Evolutionary conservation across 2,113 vertebrate species (phyloP), one percentile per base, ranked within the genome.

Genomic region (Takifugu flavidus): DNA sequence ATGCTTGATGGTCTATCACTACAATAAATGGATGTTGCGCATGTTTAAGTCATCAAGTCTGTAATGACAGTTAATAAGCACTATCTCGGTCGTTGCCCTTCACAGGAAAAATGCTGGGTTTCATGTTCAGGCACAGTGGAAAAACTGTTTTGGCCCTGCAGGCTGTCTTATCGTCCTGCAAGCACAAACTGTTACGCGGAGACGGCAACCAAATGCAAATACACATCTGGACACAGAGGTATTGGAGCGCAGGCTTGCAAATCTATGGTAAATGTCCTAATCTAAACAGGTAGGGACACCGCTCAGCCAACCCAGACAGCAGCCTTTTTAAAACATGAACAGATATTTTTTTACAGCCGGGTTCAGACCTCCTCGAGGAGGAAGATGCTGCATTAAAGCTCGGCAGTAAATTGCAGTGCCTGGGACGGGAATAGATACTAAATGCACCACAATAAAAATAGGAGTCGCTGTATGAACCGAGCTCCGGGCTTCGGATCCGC

Each of bases 391-490:
- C 20, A 54, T 72, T 68, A 79, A 76, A 82, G 63, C 39, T 25
- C 15, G 3, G 62, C 56, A 78, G 71, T 79, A 79, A 78, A 76
- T 61, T 55, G 65, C 63, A 15, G 70, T 57, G 54, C 29, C 44
- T 2, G 28, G 52, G 74, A 75, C 70, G 59, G 59, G 62, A 86
- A 82, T 74, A 82, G 75, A 73, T 49, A 65, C 75, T 58, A 69
- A 69, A 72, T n/a, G 25, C 67, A 79, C 70, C 64, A 67, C 47
- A 70, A 67, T n/a, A 44, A 47, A 51, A 42, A 34, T 42, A 56
- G 46, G 27, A 13, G 28, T 15, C 28, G 51, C 61, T 55, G 65
- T 66, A 82, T 78, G 80, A 69, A 75, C 61, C 28, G 26, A 28
- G 74, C 67, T 54, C 45, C 12, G 20, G 44, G 44, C 75, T 73